These are phyloP conservation scores for Drosophila meridiana DNA, from an alignment of 2,888 invertebrate species.

Conservation along the genomic window DNA sequence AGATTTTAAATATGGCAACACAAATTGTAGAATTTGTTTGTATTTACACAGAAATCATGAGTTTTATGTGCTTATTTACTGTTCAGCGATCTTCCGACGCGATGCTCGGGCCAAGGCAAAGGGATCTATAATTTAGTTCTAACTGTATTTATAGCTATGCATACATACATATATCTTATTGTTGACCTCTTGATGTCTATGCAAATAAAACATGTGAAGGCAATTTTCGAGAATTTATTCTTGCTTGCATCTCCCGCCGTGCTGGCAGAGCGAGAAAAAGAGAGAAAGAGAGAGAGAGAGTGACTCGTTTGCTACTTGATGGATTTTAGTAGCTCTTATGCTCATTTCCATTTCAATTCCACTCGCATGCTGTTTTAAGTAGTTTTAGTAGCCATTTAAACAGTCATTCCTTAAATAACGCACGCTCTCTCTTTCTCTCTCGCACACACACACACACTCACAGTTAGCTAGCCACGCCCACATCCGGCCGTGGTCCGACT, in stretches of 20 bases:
- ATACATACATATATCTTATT: conserved; percentile 5
- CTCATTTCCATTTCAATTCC: conserved; percentile 29
- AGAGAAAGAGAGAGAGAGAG: background rate
- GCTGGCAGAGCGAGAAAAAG: conserved; percentile 8
- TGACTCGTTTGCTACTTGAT: conserved; percentile 61
- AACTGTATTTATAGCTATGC: conserved; percentile 4
- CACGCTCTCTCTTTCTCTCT: background rate
- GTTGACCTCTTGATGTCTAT: conserved; percentile 8
- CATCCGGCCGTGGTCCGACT: background rate
- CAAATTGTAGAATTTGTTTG: background rate
- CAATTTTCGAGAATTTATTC: background rate
- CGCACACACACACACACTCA: background rate
- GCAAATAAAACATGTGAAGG: conserved; percentile 28
- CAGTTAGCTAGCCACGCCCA: background rate
- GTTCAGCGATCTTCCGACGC: background rate
- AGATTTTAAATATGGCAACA: background rate
- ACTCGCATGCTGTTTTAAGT: conserved; percentile 57
- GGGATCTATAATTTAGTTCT: conserved; percentile 1
- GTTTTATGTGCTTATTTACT: background rate
- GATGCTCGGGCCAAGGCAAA: background rate
- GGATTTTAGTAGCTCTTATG: conserved; percentile 58
- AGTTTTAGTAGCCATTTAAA: conserved; percentile 75
- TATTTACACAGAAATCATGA: background rate
- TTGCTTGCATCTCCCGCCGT: conserved; percentile 46
- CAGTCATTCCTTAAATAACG: conserved; percentile 51